Evolutionary conservation across 2,113 vertebrate species (phyloP).

Genomic region (Triplophysa dalaica): DNA sequence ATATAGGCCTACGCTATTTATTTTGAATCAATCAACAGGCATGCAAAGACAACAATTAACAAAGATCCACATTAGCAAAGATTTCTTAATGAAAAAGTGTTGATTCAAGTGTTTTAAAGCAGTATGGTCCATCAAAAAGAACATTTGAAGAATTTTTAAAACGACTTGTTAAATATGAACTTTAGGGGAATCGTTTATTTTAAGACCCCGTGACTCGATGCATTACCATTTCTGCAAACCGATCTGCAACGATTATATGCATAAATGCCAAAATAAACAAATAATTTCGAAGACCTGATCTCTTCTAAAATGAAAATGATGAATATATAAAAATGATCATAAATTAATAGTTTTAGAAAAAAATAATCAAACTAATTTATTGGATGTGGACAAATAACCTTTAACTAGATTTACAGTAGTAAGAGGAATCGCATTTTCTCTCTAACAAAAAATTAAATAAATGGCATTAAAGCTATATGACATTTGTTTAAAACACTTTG

Average conservation of each 20-base stretch:
- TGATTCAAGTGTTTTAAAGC: not conserved
- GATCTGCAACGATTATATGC: no score
- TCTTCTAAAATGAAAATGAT: not conserved
- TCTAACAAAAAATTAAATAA: not conserved
- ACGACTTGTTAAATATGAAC: not conserved
- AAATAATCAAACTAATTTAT: not conserved
- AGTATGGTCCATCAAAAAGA: not conserved
- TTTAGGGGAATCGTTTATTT: not conserved
- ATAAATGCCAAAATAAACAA: not conserved
- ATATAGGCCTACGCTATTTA: not conserved
- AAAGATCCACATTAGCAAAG: not conserved
- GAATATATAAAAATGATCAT: not conserved
- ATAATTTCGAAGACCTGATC: not conserved
- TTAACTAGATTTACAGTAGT: no score
- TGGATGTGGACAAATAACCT: not conserved
- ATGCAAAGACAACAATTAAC: not conserved
- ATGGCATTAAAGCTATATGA: no score
- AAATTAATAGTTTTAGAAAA: not conserved
- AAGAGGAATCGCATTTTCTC: not conserved
- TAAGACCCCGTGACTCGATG: not conserved
- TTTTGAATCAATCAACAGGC: not conserved
- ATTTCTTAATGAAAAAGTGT: not conserved
- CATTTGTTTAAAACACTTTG: not conserved
- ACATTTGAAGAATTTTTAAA: rapidly evolving
- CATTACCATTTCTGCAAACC: not conserved